phyloP scores from a whole-genome alignment of 2,113 vertebrate species.

The Aptenodytes forsteri region DNA sequence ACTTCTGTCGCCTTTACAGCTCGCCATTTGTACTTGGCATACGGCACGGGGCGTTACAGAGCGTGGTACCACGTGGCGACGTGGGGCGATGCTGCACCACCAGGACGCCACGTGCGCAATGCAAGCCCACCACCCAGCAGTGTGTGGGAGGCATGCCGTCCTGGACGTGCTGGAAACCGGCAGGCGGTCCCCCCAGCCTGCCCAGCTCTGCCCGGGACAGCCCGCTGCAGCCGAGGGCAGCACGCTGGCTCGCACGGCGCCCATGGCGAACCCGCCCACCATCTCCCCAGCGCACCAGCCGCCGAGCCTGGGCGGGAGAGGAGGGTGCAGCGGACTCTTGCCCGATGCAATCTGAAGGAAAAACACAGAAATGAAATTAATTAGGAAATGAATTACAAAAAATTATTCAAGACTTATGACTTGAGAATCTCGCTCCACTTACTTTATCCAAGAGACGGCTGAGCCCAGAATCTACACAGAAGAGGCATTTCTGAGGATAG shows the following conservation, averaged over 20 bases:
- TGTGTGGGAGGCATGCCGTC: rapidly evolving
- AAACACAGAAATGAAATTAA: background rate
- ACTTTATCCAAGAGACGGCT: background rate
- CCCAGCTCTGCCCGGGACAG: too few species aligned
- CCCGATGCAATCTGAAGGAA: background rate
- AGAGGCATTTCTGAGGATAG: background rate
- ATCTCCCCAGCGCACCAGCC: too few species aligned
- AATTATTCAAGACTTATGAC: rapidly evolving
- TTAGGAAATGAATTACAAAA: background rate
- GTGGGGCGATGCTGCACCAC: rapidly evolving
- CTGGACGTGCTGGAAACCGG: rapidly evolving
- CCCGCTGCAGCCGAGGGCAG: background rate
- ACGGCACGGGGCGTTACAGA: rapidly evolving
- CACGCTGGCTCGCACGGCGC: background rate
- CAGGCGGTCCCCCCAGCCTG: too few species aligned
- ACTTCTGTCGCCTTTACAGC: background rate
- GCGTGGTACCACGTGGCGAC: rapidly evolving
- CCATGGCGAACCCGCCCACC: rapidly evolving
- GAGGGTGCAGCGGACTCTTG: too few species aligned
- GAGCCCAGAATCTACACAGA: background rate
- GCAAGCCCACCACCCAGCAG: background rate
- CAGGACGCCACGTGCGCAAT: rapidly evolving
- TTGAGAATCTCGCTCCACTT: background rate
- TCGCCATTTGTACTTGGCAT: rapidly evolving
- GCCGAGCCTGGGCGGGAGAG: rapidly evolving